A percentile compares a stretch with the other conserved stretches of the same genome.
Evolutionary conservation across 2,797 vertebrate species (phyloP).

Genomic region (Labeo calbasu): DNA sequence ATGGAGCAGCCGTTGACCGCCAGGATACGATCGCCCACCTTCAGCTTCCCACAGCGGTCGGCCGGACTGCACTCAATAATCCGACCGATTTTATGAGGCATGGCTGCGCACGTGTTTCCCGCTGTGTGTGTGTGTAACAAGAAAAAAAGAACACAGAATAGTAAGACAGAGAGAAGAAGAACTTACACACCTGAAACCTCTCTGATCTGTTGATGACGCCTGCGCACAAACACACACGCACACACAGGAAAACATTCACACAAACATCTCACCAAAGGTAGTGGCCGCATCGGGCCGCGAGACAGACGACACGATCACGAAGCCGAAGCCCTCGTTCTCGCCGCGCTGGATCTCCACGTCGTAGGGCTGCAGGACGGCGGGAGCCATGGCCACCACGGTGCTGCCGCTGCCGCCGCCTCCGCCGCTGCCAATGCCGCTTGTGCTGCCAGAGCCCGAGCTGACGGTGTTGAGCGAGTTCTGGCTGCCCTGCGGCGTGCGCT

Average conservation of each 20-base stretch:
- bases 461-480: constrained; percentile 98
- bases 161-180: neutral
- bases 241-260: too few species aligned
- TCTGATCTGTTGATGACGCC: too few species aligned
- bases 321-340: constrained; percentile 95
- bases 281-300: constrained; percentile 94
- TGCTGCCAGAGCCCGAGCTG: constrained; percentile 96
- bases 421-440: constrained; percentile 93
- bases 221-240: too few species aligned
- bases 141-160: neutral
- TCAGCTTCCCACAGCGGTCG: constrained; percentile 89
- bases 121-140: constrained; percentile 74
- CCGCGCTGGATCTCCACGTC: constrained; percentile 95
- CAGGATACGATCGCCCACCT: constrained; percentile 89
- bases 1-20: constrained; percentile 89
- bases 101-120: constrained; percentile 88
- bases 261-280: constrained; percentile 78
- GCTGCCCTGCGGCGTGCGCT: constrained; percentile 94
- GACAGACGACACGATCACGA: constrained; percentile 97
- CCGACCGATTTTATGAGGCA: constrained; percentile 93
- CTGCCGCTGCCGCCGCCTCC: constrained; percentile 81
- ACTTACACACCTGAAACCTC: too few species aligned
- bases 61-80: constrained; percentile 91
- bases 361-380: constrained; percentile 88
- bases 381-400: constrained; percentile 80